These are phyloP conservation scores for Diabrotica balteata DNA, from an alignment of 2,888 invertebrate species.

Conservation along the genomic window DNA sequence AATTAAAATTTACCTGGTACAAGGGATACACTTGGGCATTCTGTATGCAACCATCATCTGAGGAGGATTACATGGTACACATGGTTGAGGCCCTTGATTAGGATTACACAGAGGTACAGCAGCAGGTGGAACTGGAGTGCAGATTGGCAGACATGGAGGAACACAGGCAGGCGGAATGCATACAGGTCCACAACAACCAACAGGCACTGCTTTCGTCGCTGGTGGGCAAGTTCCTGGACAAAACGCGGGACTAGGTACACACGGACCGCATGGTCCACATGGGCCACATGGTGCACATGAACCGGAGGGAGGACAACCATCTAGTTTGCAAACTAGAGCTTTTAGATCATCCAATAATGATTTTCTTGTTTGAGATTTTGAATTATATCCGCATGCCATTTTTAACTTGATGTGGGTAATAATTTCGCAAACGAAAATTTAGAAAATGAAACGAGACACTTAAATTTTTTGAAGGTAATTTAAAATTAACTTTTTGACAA, in stretches of 20 bases:
- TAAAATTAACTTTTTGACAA: not conserved
- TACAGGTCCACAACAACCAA: slow-evolving; percentile 34
- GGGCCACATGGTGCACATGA: slow-evolving; percentile 21
- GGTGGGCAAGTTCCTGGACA: slow-evolving; percentile 36
- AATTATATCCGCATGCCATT: slow-evolving; percentile 59
- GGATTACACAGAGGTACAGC: slow-evolving; percentile 63
- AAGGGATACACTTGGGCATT: slow-evolving; percentile 47
- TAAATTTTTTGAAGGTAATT: slow-evolving; percentile 1
- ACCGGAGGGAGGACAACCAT: slow-evolving; percentile 57
- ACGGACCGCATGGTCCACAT: slow-evolving; percentile 24
- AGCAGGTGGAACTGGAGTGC: slow-evolving; percentile 61
- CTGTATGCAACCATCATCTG: slow-evolving; percentile 66
- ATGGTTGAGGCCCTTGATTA: slow-evolving; percentile 64
- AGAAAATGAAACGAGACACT: slow-evolving; percentile 1
- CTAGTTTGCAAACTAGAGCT: slow-evolving; percentile 48
- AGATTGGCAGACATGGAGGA: slow-evolving; percentile 61
- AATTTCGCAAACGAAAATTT: slow-evolving; percentile 23
- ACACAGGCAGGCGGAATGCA: slow-evolving; percentile 61
- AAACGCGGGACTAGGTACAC: slow-evolving; percentile 14
- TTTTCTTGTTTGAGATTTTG: slow-evolving; percentile 49
- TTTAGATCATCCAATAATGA: slow-evolving; percentile 52
- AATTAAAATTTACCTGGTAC: not conserved
- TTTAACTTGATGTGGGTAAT: slow-evolving; percentile 13
- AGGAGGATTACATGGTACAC: slow-evolving; percentile 66
- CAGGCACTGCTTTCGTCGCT: slow-evolving; percentile 47